These are phyloP conservation scores for Dasysyrphus albostriatus DNA, from an alignment of 2,888 invertebrate species.

Conservation along the genomic window DNA sequence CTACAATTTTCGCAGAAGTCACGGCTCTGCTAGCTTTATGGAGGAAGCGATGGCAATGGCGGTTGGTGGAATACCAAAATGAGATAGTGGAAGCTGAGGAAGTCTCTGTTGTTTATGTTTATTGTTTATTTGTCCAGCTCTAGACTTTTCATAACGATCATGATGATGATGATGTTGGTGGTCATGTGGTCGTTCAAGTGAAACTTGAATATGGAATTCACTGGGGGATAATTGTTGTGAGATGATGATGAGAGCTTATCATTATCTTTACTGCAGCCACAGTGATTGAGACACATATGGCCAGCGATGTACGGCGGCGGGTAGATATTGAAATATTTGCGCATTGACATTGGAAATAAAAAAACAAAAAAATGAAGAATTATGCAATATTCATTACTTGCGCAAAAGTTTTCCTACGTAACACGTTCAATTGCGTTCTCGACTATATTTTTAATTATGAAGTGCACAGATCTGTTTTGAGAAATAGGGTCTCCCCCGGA, in stretches of 20 bases:
- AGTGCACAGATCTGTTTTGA: background rate
- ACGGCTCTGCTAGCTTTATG: slow-evolving; percentile 4
- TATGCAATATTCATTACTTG: slow-evolving; percentile 64
- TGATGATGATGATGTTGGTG: slow-evolving; percentile 1
- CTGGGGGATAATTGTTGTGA: slow-evolving; percentile 1
- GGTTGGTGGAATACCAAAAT: slow-evolving; percentile 24
- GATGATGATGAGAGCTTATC: slow-evolving; percentile 26
- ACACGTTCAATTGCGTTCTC: slow-evolving; percentile 39
- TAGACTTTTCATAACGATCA: slow-evolving; percentile 30
- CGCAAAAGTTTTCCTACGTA: slow-evolving; percentile 43
- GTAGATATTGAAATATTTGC: slow-evolving; percentile 58
- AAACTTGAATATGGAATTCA: slow-evolving; percentile 46
- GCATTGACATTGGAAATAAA: slow-evolving; percentile 74
- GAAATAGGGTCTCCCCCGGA: slow-evolving; percentile 35
- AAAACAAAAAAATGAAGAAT: slow-evolving; percentile 27
- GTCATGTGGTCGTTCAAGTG: slow-evolving; percentile 59
- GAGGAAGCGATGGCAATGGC: background rate
- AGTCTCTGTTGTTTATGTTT: slow-evolving; percentile 53
- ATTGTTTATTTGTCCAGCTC: slow-evolving; percentile 28
- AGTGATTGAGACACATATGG: slow-evolving; percentile 52
- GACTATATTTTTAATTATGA: background rate
- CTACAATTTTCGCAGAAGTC: slow-evolving; percentile 25
- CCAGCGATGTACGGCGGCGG: background rate
- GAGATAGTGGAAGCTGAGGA: slow-evolving; percentile 43
- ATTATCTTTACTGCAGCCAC: slow-evolving; percentile 25